Evolutionary conservation across 2,888 invertebrate species (phyloP).

Genomic region (Apamea monoglypha): DNA sequence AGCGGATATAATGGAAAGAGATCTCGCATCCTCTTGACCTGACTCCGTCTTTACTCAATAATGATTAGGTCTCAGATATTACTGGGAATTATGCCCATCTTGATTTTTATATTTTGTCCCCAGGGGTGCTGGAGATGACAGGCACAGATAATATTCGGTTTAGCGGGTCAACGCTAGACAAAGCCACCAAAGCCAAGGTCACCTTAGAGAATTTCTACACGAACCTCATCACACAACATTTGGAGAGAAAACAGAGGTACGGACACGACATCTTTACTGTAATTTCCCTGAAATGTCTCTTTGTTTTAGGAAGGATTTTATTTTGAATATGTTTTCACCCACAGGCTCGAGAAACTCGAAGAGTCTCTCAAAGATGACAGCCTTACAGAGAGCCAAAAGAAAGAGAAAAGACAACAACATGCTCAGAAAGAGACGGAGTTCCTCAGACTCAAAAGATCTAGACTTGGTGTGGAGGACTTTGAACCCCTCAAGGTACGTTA

Average conservation of each 20-base stretch:
- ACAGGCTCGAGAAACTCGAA: slow-evolving; percentile 97
- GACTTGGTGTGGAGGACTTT: slow-evolving; percentile 99
- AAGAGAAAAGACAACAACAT: slow-evolving; percentile 98
- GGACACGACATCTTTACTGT: slow-evolving; percentile 19
- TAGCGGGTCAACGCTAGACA: slow-evolving; percentile 99
- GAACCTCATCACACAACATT: slow-evolving; percentile 99
- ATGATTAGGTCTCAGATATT: neutral
- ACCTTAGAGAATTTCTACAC: slow-evolving; percentile 99
- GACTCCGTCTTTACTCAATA: neutral
- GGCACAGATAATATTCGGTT: slow-evolving; percentile 97
- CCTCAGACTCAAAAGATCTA: slow-evolving; percentile 97
- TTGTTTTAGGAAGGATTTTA: neutral
- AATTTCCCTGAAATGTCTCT: neutral
- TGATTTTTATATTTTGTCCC: slow-evolving; percentile 28
- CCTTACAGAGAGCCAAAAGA: slow-evolving; percentile 97
- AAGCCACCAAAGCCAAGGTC: slow-evolving; percentile 99
- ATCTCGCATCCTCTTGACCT: neutral
- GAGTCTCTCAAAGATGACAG: slow-evolving; percentile 99
- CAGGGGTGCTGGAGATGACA: slow-evolving; percentile 96
- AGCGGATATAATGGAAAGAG: neutral
- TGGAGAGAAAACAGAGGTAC: slow-evolving; percentile 98
- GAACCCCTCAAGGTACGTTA: slow-evolving; percentile 97
- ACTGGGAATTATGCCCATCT: neutral
- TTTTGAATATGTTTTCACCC: neutral
- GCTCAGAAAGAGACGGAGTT: slow-evolving; percentile 99